Percentiles rank a stretch among this genome's conserved stretches.
phyloP scores from a whole-genome alignment of 2,888 invertebrate genomes.

The Rotaria magnacalcarata region DNA sequence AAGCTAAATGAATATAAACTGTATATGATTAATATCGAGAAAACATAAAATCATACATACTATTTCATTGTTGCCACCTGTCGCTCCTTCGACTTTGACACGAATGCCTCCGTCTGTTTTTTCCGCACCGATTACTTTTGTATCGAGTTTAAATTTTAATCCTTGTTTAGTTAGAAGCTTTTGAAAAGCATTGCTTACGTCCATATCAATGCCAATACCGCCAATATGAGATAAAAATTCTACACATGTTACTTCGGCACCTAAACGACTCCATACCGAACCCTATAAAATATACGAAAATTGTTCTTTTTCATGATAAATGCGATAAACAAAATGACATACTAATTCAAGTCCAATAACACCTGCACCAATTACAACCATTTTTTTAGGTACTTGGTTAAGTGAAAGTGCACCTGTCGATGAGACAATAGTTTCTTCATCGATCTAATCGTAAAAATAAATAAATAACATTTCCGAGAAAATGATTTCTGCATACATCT shows the following conservation, averaged over 20 bases:
- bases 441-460: conserved; percentile 66
- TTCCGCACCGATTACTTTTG: conserved; percentile 70
- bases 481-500: conserved; percentile 64
- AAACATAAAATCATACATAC: conserved; percentile 60
- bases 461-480: background rate
- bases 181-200: conserved; percentile 86
- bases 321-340: conserved; percentile 49
- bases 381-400: conserved; percentile 74
- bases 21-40: background rate
- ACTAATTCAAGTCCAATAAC: conserved; percentile 94
- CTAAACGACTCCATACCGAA: conserved; percentile 87
- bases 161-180: conserved; percentile 84
- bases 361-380: conserved; percentile 95
- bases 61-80: conserved; percentile 70
- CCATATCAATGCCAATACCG: conserved; percentile 80
- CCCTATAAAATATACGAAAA: conserved; percentile 64
- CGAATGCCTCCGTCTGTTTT: conserved; percentile 66
- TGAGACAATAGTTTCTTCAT: conserved; percentile 85
- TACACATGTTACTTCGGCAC: conserved; percentile 85
- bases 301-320: conserved; percentile 15
- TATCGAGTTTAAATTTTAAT: conserved; percentile 80
- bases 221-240: conserved; percentile 79
- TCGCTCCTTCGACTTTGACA: conserved; percentile 58
- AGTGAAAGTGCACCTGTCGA: conserved; percentile 94
- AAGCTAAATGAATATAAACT: conserved; percentile 62